A percentile compares a stretch with the other conserved stretches of the same genome.
Evolutionary conservation across 2,888 invertebrate genomes (phyloP).

Genomic region (Bembecia ichneumoniformis): DNA sequence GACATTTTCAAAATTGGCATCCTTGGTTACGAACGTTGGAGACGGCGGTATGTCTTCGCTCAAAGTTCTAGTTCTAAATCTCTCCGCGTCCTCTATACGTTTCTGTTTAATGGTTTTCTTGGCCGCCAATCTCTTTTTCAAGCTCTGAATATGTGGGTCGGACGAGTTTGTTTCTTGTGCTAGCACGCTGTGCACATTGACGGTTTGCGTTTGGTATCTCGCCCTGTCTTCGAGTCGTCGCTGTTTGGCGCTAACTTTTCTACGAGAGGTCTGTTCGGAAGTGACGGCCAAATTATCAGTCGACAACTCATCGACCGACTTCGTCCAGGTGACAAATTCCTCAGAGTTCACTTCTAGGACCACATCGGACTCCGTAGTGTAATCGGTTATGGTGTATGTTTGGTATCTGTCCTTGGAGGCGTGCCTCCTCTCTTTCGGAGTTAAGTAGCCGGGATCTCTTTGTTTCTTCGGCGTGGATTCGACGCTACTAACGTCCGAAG

Average conservation of each 20-base stretch:
- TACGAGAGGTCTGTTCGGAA: conserved; percentile 43
- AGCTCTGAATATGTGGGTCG: conserved; percentile 50
- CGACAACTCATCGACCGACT: conserved; percentile 54
- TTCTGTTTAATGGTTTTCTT: conserved; percentile 71
- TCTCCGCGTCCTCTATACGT: conserved; percentile 77
- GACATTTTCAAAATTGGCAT: conserved; percentile 56
- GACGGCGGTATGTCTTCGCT: conserved; percentile 69
- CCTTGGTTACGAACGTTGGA: conserved; percentile 58
- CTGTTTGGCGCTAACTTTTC: conserved; percentile 75
- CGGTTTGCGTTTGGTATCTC: conserved; percentile 79
- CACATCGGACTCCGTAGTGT: conserved; percentile 36
- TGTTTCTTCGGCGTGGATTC: conserved; percentile 82
- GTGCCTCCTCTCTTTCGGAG: conserved; percentile 84
- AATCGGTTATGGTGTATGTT: conserved; percentile 84
- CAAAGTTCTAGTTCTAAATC: conserved; percentile 81
- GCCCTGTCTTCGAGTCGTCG: conserved; percentile 76
- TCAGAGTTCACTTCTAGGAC: conserved; percentile 40
- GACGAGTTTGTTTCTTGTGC: conserved; percentile 22
- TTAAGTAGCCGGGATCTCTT: conserved; percentile 65
- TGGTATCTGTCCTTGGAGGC: conserved; percentile 84
- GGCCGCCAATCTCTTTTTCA: conserved; percentile 50
- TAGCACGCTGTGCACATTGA: conserved; percentile 45
- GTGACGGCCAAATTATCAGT: conserved; percentile 47
- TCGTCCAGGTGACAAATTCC: conserved; percentile 58
- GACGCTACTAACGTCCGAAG: conserved; percentile 80